Base-by-base conservation (phyloP, 2,797 vertebrate species). In the Pogoniulus pusillus region DNA sequence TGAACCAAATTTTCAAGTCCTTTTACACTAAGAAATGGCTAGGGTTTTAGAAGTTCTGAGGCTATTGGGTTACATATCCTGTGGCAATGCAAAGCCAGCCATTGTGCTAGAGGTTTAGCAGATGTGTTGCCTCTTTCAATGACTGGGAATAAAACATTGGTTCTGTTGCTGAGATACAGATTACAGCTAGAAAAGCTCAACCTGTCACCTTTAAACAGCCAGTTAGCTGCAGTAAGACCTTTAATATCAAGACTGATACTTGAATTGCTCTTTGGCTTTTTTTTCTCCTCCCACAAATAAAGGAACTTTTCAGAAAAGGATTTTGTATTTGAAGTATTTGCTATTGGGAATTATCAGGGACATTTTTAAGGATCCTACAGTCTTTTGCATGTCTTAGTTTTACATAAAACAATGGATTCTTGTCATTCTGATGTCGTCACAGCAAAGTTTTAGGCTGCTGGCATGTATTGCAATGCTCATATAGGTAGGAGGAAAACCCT, bases 41-140 rank as follows among this genome's bases (percentile, higher is more conserved):
- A 34, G 87, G 82, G 75, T 94, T 97, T 93, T 96, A 92, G 94
- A 97, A 96, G 94, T 97, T 96, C 89, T 96, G 96, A 96, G 96
- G 87, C 60, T 96, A 97, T 97, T 96, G 95, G 92, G 96, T 98
- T 98, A 97, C 96, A 37, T 96, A 98, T 98, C 97, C 97, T 96
- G 95, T 95, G 96, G 95, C 94, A 71, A 14, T 73, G 95, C 91
- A 92, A 94, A 97, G 97, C 96, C 97, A 97, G 87, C 93, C 96
- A 91, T 96, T 97, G 96, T 96, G 89, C 80, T 96, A 77, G 93
- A 95, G 88, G 90, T 96, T 84, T 96, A 96, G 96, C 98, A 98
- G 97, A 98, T 98, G 97, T 97, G 95, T 93, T 92, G 89, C 86
- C 84, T 34, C 58, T 88, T 94, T 49, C 95, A 96, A 96, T 90